Percentiles rank a stretch among this genome's conserved stretches.
These are phyloP conservation scores for Gambusia affinis DNA, from an alignment of 2,113 vertebrate species.

Conservation along the genomic window DNA sequence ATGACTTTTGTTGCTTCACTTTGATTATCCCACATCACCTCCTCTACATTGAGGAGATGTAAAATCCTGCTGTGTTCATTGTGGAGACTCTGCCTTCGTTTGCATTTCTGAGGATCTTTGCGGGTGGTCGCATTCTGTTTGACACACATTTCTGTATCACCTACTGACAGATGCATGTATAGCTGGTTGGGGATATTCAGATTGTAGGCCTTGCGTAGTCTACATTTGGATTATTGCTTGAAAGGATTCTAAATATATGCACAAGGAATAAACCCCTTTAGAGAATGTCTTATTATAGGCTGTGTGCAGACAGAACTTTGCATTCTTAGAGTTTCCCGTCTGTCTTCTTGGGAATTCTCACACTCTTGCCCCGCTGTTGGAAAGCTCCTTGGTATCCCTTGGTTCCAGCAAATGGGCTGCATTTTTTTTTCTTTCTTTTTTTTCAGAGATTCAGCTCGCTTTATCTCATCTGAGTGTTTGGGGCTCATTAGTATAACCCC, in stretches of 20 bases:
- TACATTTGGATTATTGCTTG: constrained; percentile 8
- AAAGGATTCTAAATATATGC: constrained; percentile 28
- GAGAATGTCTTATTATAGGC: constrained; percentile 40
- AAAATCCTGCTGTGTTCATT: not conserved
- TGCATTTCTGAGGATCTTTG: constrained; percentile 7
- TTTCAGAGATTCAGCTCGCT: constrained; percentile 10
- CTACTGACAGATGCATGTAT: constrained; percentile 16
- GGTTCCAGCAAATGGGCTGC: constrained; percentile 26
- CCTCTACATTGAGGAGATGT: not conserved
- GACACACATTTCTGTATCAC: constrained; percentile 10
- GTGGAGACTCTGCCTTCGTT: not conserved
- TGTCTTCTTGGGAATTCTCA: constrained; percentile 27
- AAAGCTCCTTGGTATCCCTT: constrained; percentile 5
- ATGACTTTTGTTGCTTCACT: constrained; percentile 11
- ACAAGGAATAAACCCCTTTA: constrained; percentile 27
- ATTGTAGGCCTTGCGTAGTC: not conserved
- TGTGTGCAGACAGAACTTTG: constrained; percentile 15
- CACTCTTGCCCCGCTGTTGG: constrained; percentile 21
- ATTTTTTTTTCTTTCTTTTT: constrained; percentile 2
- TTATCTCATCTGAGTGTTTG: constrained; percentile 26
- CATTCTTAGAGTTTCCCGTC: constrained; percentile 18
- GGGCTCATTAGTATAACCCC: constrained; percentile 50
- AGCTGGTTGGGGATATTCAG: constrained; percentile 4
- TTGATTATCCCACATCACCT: constrained; percentile 5
- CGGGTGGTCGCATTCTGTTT: constrained; percentile 1